phyloP scores from a whole-genome alignment of 2,113 vertebrate species.

The Aplodontia rufa region DNA sequence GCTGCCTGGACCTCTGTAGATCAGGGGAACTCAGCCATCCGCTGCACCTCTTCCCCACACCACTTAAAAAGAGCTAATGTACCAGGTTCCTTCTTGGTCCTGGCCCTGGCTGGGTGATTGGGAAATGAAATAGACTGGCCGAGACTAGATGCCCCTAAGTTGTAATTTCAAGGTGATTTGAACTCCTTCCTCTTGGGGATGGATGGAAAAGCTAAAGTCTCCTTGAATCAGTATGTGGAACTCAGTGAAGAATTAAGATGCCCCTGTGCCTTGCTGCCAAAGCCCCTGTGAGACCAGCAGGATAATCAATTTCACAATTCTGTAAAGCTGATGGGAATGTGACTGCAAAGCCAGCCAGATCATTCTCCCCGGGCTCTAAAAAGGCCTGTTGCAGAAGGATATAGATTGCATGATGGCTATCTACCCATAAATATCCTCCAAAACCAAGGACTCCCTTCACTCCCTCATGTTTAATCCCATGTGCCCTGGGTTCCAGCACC shows the following conservation, averaged over 20 bases:
- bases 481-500: neutral
- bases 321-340: constrained; percentile 78
- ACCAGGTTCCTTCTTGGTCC: neutral
- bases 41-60: neutral
- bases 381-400: neutral
- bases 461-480: neutral
- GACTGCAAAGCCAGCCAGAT: constrained; percentile 72
- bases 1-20: neutral
- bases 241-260: constrained; percentile 71
- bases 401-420: neutral
- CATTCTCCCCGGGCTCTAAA: constrained; percentile 44
- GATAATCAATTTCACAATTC: constrained; percentile 79
- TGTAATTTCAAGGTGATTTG: constrained; percentile 80
- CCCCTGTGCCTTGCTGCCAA: constrained; percentile 53
- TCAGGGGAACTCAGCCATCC: neutral
- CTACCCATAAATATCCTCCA: neutral
- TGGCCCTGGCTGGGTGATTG: neutral
- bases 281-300: neutral
- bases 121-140: constrained; percentile 62
- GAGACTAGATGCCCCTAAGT: constrained; percentile 38
- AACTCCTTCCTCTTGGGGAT: constrained; percentile 71
- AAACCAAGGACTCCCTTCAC: neutral
- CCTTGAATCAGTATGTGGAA: constrained; percentile 66
- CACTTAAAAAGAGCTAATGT: neutral
- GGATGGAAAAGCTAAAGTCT: constrained; percentile 67